Base-by-base conservation (phyloP, 2,113 vertebrate species). In the Nematolebias whitei region DNA sequence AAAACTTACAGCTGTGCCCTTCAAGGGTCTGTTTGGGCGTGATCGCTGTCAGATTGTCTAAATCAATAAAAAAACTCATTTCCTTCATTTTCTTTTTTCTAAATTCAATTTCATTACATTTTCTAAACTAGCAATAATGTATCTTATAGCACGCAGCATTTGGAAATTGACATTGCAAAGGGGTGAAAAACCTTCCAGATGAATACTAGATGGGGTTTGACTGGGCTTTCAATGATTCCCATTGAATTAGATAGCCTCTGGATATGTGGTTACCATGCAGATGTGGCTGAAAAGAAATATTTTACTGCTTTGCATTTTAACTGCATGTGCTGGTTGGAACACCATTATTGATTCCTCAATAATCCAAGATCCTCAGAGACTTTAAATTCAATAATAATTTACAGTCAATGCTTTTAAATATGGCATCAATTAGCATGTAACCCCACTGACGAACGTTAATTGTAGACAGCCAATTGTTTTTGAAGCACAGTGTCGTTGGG, bases 11-110 rank as follows among this genome's bases (percentile, higher is more conserved):
- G 70, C 62, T 62, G 76, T 76, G 84, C 71, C 77, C 71, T 72
- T 66, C 44, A 20, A 14, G 54, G 66, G 66, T 83, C 29, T 58
- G 72, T 79, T 85, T 84, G 65, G 72, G 73, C 57, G 55, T 79
- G 71, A 85, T 62, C 71, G 58, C 80, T 89, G 88, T 91, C 89
- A 88, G 87, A 79, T 89, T 87, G 80, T 83, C 85, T 71, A 88
- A 85, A 86, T 91, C 85, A 83, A 80, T 65, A 74, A n/a, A 63
- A 43, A 19, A 48, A 8, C 10, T 10, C 41, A 65, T 68, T 23
- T 47, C 24, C 47, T 20, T 11, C 12, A 2, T 35, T 16, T 56
- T 13, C 16, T 41, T 43, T 24, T 16, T 9, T 10, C 41, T 14
- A 26, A 39, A 12, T 65, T 38, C 80, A 71, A 73, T 22, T 55